Conservation (phyloP, 35 echinoderm and acorn worm genomes). For the Hemicentrotus pulcherrimus region DNA sequence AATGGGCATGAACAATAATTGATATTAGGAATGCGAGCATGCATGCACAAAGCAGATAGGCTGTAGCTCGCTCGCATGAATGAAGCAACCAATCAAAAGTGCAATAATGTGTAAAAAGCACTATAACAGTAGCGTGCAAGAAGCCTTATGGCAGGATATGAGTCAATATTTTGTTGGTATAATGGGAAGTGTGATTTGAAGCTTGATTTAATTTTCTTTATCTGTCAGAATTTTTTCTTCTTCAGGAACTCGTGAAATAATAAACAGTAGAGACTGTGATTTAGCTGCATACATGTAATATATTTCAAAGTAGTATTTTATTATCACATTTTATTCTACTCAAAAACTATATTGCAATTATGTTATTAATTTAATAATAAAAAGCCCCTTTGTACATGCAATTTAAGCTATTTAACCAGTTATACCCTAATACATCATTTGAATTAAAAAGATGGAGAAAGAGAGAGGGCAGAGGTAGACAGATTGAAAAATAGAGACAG, state of each 20-base stretch:
- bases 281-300: conserved; percentile 7
- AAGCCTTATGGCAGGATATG: too few species aligned
- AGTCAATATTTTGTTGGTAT: too few species aligned
- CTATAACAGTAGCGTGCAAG: too few species aligned
- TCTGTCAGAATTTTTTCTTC: too few species aligned
- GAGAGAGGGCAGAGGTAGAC: not conserved
- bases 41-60: too few species aligned
- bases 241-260: not conserved
- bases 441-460: not conserved
- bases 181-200: too few species aligned
- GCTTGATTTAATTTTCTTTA: too few species aligned
- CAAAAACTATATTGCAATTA: not conserved
- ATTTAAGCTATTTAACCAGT: not conserved
- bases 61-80: too few species aligned
- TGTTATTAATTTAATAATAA: not conserved
- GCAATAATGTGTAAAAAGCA: too few species aligned
- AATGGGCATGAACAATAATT: too few species aligned
- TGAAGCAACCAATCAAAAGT: too few species aligned
- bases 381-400: not conserved
- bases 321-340: not conserved
- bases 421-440: not conserved
- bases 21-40: too few species aligned
- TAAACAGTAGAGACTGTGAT: not conserved
- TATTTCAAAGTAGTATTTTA: not conserved
- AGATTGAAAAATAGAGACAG: not conserved